Evolutionary conservation across 1,140 invertebrate species (phyloP).

Genomic region (Dendroctonus valens): DNA sequence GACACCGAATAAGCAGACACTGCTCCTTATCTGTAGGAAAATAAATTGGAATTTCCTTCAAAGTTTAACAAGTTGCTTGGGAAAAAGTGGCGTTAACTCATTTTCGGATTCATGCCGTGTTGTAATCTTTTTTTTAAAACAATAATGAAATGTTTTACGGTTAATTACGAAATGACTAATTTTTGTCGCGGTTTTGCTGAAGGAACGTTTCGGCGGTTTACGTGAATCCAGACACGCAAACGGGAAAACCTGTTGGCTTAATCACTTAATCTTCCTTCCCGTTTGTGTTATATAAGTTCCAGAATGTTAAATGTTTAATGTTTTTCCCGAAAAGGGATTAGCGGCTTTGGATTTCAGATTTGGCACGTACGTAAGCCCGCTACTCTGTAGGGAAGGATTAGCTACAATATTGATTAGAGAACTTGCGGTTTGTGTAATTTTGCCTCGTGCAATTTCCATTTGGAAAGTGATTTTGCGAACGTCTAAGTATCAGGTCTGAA

Average conservation of each 20-base stretch:
- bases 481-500: too few relatives aligned
- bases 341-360: slow-evolving; percentile 8
- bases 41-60: too few relatives aligned
- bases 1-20: neutral
- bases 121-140: too few relatives aligned
- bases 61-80: too few relatives aligned
- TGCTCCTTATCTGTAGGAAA: neutral
- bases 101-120: too few relatives aligned
- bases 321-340: slow-evolving; percentile 20
- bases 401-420: neutral
- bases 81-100: too few relatives aligned
- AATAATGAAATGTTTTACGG: too few relatives aligned
- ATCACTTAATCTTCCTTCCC: slow-evolving; percentile 29
- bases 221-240: slow-evolving; percentile 23
- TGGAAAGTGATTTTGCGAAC: too few relatives aligned
- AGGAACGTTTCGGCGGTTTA: slow-evolving; percentile 9
- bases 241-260: slow-evolving; percentile 27
- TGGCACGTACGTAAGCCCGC: neutral
- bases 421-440: too few relatives aligned
- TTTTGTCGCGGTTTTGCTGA: slow-evolving; percentile 14
- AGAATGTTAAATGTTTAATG: slow-evolving; percentile 30
- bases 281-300: slow-evolving; percentile 26
- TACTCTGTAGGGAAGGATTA: neutral
- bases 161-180: neutral
- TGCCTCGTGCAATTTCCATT: too few relatives aligned